Percentiles rank a stretch among this genome's conserved stretches.
These are phyloP conservation scores for Balearica regulorum DNA, from an alignment of 2,797 vertebrate genomes.

Conservation along the genomic window DNA sequence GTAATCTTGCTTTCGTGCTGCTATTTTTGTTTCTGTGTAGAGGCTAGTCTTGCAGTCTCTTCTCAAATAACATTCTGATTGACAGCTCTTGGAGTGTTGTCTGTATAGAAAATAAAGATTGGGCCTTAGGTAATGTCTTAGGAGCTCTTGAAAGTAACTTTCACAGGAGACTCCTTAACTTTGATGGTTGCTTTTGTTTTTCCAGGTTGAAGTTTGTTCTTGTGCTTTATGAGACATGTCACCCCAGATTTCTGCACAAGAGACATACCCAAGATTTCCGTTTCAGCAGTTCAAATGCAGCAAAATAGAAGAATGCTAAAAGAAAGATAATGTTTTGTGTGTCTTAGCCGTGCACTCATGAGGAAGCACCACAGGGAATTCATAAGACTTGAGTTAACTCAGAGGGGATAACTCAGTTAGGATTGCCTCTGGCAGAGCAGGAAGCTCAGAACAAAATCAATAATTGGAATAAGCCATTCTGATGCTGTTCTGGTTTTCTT, in stretches of 20 bases:
- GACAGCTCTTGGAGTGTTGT: background rate
- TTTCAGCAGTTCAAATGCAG: slow-evolving; percentile 5
- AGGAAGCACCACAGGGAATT: background rate
- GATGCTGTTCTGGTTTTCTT: background rate
- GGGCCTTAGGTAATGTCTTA: background rate
- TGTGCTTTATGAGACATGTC: background rate
- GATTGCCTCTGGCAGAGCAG: slow-evolving; percentile 21
- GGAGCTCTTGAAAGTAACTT: background rate
- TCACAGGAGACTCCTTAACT: background rate
- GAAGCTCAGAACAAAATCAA: slow-evolving; percentile 21
- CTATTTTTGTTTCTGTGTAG: background rate
- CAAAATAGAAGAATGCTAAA: slow-evolving; percentile 17
- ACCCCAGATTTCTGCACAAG: background rate
- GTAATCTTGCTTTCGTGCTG: background rate
- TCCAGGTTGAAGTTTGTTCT: background rate
- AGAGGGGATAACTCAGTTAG: background rate
- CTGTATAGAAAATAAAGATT: background rate
- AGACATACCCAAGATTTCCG: background rate
- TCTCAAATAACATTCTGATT: background rate
- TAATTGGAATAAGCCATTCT: background rate
- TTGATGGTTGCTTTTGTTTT: background rate
- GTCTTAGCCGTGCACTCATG: background rate
- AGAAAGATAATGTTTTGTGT: background rate
- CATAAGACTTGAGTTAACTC: background rate
- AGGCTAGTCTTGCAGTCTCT: background rate